These are phyloP conservation scores for Chelon auratus DNA, from an alignment of 2,797 vertebrate species.

Conservation along the genomic window DNA sequence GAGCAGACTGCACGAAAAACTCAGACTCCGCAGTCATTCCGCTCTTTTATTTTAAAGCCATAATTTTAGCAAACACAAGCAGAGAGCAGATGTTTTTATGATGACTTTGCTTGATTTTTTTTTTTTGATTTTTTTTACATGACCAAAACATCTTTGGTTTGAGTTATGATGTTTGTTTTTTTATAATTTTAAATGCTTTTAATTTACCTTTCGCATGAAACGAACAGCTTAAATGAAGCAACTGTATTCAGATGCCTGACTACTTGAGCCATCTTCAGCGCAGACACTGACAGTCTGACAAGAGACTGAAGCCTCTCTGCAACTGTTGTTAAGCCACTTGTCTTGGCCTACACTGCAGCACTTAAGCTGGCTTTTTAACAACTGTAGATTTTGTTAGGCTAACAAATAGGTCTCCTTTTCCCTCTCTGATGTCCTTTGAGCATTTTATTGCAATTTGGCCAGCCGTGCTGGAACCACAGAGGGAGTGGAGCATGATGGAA, in stretches of 20 bases:
- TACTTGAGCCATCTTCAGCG: slow-evolving; percentile 5
- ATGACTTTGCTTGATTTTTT: slow-evolving; percentile 43
- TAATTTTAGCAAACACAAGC: slow-evolving; percentile 53
- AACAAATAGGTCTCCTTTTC: slow-evolving; percentile 74
- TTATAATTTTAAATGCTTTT: slow-evolving; percentile 20
- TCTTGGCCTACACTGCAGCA: slow-evolving; percentile 35
- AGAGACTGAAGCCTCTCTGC: slow-evolving; percentile 16
- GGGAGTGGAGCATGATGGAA: slow-evolving; percentile 81
- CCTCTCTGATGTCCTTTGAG: slow-evolving; percentile 79
- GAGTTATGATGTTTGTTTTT: slow-evolving; percentile 35
- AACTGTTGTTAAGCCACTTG: slow-evolving; percentile 49
- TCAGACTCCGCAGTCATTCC: slow-evolving; percentile 38
- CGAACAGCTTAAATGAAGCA: slow-evolving; percentile 28
- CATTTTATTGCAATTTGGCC: slow-evolving; percentile 82
- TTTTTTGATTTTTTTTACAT: slow-evolving; percentile 28
- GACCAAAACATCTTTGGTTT: slow-evolving; percentile 43
- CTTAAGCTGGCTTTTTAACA: slow-evolving; percentile 53
- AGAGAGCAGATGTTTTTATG: slow-evolving; percentile 47
- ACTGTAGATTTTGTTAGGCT: slow-evolving; percentile 65
- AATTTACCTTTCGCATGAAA: slow-evolving; percentile 26
- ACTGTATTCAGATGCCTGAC: slow-evolving; percentile 25
- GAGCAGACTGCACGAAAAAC: slow-evolving; percentile 41
- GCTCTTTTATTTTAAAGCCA: slow-evolving; percentile 43
- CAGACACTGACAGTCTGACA: slow-evolving; percentile 10
- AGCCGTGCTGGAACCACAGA: slow-evolving; percentile 79